These are phyloP conservation scores for Stegostoma tigrinum DNA, from an alignment of 2,113 vertebrate species.

Conservation along the genomic window DNA sequence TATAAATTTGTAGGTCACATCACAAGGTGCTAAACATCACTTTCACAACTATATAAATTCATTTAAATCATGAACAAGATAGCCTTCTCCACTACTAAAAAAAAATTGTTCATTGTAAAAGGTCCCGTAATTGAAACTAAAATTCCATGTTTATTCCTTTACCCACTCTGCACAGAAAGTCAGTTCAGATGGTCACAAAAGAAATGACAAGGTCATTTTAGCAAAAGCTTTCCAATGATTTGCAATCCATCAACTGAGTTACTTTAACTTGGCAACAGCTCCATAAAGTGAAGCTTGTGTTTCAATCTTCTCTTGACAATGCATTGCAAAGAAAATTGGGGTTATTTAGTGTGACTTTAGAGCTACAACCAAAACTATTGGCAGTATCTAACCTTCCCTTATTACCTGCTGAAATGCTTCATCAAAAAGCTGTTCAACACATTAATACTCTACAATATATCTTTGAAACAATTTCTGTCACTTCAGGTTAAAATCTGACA, in stretches of 20 bases:
- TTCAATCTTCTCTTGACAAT: constrained; percentile 25
- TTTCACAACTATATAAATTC: not conserved
- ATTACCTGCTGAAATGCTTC: not conserved
- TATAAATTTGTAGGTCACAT: not conserved
- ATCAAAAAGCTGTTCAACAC: not conserved
- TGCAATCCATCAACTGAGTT: constrained; percentile 58
- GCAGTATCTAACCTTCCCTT: not conserved
- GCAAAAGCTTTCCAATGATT: constrained; percentile 58
- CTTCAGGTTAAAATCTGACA: not conserved
- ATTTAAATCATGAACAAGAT: constrained; percentile 51
- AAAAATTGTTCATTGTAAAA: constrained; percentile 93
- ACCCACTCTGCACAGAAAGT: constrained; percentile 67
- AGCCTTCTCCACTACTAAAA: constrained; percentile 68
- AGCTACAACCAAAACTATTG: not conserved
- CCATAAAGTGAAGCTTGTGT: constrained; percentile 61
- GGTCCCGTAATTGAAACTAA: constrained; percentile 66
- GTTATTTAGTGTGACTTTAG: not conserved
- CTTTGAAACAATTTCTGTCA: not conserved
- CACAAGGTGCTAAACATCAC: not conserved
- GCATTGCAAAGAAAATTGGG: not conserved
- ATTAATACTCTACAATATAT: not conserved
- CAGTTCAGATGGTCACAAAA: constrained; percentile 69
- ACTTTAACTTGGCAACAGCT: constrained; percentile 67
- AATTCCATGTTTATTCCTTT: constrained; percentile 77
- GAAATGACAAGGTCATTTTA: constrained; percentile 67